Evolutionary conservation across 2,888 invertebrate species (phyloP), one percentile per base, ranked within the genome.

Genomic region (Diaphora mendica): DNA sequence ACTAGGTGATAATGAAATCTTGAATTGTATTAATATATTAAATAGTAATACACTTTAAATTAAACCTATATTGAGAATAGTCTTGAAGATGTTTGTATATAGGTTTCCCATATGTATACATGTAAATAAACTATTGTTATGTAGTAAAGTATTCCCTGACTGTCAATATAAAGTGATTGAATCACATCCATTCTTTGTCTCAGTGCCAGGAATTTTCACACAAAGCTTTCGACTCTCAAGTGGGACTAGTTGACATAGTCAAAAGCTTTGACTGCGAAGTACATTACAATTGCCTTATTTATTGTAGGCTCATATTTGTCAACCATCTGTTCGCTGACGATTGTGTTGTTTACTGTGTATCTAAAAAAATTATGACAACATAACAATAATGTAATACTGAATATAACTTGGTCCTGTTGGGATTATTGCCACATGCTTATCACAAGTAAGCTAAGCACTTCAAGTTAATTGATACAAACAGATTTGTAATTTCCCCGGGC

Each of bases 391-490:
- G 30, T 23, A 23, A 30, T 30, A 33, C 11, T 30, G 0, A 48
- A 15, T 33, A 67, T 9, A 48, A 48, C 17, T 48, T 5, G 3
- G 30, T 48, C 23, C 67, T 26, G 71, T 65, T 51, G 64, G 70
- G 73, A 77, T 68, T 65, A 68, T 75, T 73, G 66, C 70, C 78
- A 77, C 75, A 70, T 80, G 75, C 76, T 81, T 80, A 81, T 85
- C 83, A 83, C 82, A 83, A 82, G 79, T 82, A 84, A 51, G 42
- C 42, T 71, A 66, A 83, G 81, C 81, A 85, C 80, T 90, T 87
- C 77, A 82, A 88, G 90, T 90, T 90, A 90, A 89, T 89, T 89
- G 87, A 86, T 86, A 88, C 87, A 88, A 90, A 89, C 88, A 88
- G 89, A 89, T 90, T 89, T 87, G 88, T 87, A 86, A 82, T 86